Base-by-base conservation (phyloP, 2,888 invertebrate species). In the Tyria jacobaeae region DNA sequence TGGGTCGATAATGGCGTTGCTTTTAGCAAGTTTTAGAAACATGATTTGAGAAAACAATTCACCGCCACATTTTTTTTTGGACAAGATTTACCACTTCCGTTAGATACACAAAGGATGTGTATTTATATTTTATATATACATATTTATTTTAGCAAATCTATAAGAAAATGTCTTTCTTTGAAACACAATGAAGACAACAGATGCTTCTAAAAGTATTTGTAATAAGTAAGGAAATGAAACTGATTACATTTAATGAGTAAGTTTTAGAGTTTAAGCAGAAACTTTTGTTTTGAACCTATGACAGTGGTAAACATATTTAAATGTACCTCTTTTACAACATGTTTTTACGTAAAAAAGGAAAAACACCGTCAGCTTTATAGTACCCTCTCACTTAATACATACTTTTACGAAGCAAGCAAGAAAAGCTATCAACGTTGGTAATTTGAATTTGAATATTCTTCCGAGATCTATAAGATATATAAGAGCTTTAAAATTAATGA, bases 21-120 rank as follows among this genome's bases (percentile, higher is more conserved):
- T 75, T 76, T 75, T 75, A 75, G 77, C 75, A 67, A 63, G 75
- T 64, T 68, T 49, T 31, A 55, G 41, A 51, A 31, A 59, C 34
- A 56, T 37, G 25, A 52, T 60, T 65, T 53, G 27, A 44, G 48
- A 44, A 44, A 44, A 44, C 44, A 37, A n/a, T 52, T 59, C 21
- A 21, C 44, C 39, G 58, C 52, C 35, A 63, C 64, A 47, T 50
- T 50, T 72, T 71, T 71, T 71, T 69, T 73, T 60, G 14, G 25
- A 10, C 21, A 5, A 53, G 35, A 14, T 21, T 39, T 60, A 54
- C 37, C 27, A 63, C 62, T 66, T 71, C 75, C 77, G 69, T 53
- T 57, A 6, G n/a, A 44, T 35, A 27, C n/a, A 17, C 4, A 34
- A 48, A 52, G 12, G n/a, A 1, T 21, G 21, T 31, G 3, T 53